Percentiles rank a stretch among this genome's conserved stretches.
Conservation (phyloP, 1,140 invertebrate genomes). For the Armadillidium nasatum region DNA sequence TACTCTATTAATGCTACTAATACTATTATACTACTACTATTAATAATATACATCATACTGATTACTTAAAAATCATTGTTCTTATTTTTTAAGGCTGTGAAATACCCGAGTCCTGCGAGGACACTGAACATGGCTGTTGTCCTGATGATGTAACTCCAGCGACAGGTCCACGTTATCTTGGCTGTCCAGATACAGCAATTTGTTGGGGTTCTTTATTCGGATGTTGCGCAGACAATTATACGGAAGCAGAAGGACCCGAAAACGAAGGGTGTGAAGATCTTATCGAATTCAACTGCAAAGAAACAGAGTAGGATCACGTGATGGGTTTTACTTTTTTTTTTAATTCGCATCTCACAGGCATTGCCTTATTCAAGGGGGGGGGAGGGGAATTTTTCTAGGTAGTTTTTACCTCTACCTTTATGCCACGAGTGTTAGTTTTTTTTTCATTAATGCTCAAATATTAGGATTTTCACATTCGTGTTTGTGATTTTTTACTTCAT, state of each 20-base stretch:
- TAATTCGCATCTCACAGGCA: too few relatives aligned
- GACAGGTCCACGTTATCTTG: conserved; percentile 18
- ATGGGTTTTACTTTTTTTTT: background rate
- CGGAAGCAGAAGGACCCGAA: conserved; percentile 58
- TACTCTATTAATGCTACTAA: too few relatives aligned
- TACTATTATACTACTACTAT: too few relatives aligned
- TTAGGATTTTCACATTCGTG: background rate
- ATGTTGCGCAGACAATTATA: conserved; percentile 61
- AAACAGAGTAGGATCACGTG: conserved; percentile 55
- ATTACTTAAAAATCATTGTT: too few relatives aligned
- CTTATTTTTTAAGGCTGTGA: too few relatives aligned
- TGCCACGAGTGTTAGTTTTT: background rate
- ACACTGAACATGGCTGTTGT: conserved; percentile 53
- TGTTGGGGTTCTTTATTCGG: conserved; percentile 49
- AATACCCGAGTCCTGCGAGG: conserved; percentile 45
- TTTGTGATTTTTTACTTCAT: background rate
- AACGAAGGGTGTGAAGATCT: conserved; percentile 64
- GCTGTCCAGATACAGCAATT: background rate
- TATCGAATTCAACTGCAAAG: conserved; percentile 62
- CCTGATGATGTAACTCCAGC: conserved; percentile 51
- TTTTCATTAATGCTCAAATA: too few relatives aligned
- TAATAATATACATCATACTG: too few relatives aligned
- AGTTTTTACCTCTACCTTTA: background rate
- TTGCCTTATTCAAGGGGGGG: too few relatives aligned
- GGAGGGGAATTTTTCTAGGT: too few relatives aligned